These are phyloP conservation scores for Equus przewalskii DNA, from an alignment of 2,113 vertebrate genomes.

Conservation along the genomic window DNA sequence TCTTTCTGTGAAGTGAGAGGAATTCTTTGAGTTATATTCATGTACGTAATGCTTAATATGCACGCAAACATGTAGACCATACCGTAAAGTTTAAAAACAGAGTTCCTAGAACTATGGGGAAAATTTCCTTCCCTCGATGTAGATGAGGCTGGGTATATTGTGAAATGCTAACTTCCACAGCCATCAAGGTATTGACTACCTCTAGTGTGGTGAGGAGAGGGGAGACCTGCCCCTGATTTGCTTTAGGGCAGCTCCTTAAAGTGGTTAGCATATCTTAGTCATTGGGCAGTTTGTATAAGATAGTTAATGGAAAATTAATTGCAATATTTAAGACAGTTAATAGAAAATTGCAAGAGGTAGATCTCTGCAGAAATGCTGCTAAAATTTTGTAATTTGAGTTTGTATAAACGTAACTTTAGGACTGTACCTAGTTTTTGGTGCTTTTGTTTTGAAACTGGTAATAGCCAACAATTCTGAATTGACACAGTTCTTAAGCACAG, in stretches of 20 bases:
- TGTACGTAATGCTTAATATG: background rate
- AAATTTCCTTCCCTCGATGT: background rate
- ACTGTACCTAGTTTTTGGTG: background rate
- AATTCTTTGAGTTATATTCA: background rate
- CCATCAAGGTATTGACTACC: background rate
- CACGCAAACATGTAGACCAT: background rate
- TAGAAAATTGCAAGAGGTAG: background rate
- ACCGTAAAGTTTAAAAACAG: background rate
- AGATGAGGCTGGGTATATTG: background rate
- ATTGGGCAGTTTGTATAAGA: background rate
- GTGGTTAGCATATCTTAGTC: background rate
- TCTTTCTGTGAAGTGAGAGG: background rate
- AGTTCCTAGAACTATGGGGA: background rate
- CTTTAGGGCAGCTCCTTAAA: background rate
- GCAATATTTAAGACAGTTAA: background rate
- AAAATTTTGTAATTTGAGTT: constrained; percentile 7
- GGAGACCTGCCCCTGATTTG: background rate
- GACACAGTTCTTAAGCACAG: background rate
- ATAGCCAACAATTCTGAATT: background rate
- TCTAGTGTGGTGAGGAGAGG: background rate
- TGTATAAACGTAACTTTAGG: background rate
- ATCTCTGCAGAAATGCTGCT: constrained; percentile 5
- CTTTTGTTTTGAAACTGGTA: constrained; percentile 2
- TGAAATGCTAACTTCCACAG: background rate
- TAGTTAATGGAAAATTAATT: background rate